Evolutionary conservation across 2,888 invertebrate genomes (phyloP), one percentile per base, ranked within the genome.

Genomic region (Galeopsomyia nigrocyanea): DNA sequence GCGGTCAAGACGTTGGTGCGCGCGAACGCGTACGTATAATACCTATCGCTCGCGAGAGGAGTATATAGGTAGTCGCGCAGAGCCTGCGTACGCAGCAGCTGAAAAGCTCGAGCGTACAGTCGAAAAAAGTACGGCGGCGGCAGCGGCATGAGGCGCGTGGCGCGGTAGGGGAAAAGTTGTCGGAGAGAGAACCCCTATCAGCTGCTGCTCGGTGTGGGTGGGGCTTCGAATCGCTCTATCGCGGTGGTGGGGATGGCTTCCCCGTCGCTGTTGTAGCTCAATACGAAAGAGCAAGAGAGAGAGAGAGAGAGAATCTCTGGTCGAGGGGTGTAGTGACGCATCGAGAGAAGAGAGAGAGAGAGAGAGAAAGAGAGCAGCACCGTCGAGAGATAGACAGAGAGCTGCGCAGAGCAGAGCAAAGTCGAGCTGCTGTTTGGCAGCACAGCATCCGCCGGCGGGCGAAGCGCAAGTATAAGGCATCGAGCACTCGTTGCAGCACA

Each of bases 351-450:
- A 53, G 53, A 39, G 64, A 51, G 31, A 31, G 31, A 31, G 31
- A 31, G 56, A 17, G 61, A 70, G 57, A 22, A 51, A n/a, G 63
- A 51, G 51, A 71, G 58, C 74, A 64, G 68, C 72, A 70, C 19
- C 51, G 31, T 31, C 31, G 31, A 51, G 62, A n/a, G n/a, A n/a
- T n/a, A n/a, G n/a, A n/a, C n/a, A n/a, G n/a, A n/a, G n/a, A n/a
- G n/a, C n/a, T n/a, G 26, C 55, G 62, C 53, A 71, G 73, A 79
- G 80, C 81, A 82, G 79, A 82, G 81, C 80, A 81, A 81, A 83
- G 84, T 83, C 83, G 82, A 83, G 82, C 83, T 84, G 84, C 26
- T 26, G 26, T 83, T 84, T 84, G 80, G 82, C 82, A 39, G 39
- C 39, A 26, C 26, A 39, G 39, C 39, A 39, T 39, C 80, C 79